Evolutionary conservation across 2,113 vertebrate species (phyloP), one percentile per base, ranked within the genome.

Genomic region (Cololabis saira): DNA sequence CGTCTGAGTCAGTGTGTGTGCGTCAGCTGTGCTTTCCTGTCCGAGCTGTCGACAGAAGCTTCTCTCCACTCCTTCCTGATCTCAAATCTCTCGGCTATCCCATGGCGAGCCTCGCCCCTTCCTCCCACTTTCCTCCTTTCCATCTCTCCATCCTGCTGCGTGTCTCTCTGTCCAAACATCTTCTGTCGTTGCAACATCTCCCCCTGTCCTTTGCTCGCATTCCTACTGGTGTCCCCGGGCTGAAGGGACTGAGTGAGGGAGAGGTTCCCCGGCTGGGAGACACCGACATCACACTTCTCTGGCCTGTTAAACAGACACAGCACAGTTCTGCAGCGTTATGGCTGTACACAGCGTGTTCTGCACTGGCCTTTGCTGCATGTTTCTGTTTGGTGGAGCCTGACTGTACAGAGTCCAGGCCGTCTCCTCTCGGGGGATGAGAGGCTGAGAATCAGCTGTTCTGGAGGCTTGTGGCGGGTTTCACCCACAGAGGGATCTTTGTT

Each of bases 21-120:
- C 53, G 49, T 57, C 92, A 93, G 92, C 91, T 93, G 92, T 76
- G 83, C 83, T 85, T 93, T 92, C 89, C 93, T 86, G 85, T 91
- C 86, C 63, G 47, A 48, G 72, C 54, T 90, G 90, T 89, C 63
- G 68, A 92, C 89, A 91, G 85, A 78, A 81, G 72, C 71, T 74
- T 86, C 71, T 86, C 81, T 91, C 86, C 84, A 74, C 75, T 81
- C 78, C 74, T 74, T 82, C 67, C 68, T 57, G 61, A 76, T 83
- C 77, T 70, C 1, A 16, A 82, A 61, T 72, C 72, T 83, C 71
- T 67, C 51, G 48, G 67, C 49, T 75, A 71, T 72, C 75, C 66
- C 21, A 59, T 56, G 48, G 60, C 12, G 18, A 64, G 50, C 33
- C 64, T 83, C 64, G 19, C 44, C 64, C 24, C 41, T 21, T 61